Base-by-base conservation (phyloP, 2,797 vertebrate genomes). In the Urocyon cinereoargenteus region DNA sequence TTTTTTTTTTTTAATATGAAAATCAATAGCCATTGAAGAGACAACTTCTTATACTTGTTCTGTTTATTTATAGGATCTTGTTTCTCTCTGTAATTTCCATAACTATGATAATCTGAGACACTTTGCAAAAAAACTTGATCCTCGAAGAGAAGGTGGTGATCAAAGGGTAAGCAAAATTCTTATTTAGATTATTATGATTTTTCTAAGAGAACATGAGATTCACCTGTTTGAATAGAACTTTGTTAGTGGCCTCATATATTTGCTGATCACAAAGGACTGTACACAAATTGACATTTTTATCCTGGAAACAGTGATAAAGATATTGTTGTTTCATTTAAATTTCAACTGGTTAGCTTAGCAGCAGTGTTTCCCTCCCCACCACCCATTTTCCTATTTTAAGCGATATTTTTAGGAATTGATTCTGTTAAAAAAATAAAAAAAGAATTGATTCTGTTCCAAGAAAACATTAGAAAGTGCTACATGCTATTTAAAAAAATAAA, bases 81-180 rank as follows among this genome's bases (percentile, higher is more conserved):
- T 99, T 98, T 99, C 99, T 95, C 98, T 99, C 96, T 99, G 99
- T 98, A 99, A 99, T 98, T 99, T 99, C 98, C 99, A 99, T 99
- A 99, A 99, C 98, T 99, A 99, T 70, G 99, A 99, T 99, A 99
- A 99, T 98, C 98, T 99, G 99, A 99, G 99, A 97, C 99, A 99
- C 98, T 99, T 99, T 96, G 99, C 99, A 93, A 99, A 99, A 99
- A 99, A 99, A 98, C 99, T 99, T 87, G 99, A 99, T 98, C 99
- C 99, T 96, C 99, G 99, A 96, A 98, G 99, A 88, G 99, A 99
- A 99, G 99, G 99, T 73, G 99, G 99, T 24, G 99, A 99, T 98
- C 99, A 99, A 98, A 99, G 99, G 99, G 99, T 99, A 99, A 99
- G 99, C 98, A 97, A 94, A 77, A 89, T 55, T 11, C 26, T 96